These are phyloP conservation scores for Silurus lanzhouensis DNA, from an alignment of 2,797 vertebrate genomes.

Conservation along the genomic window DNA sequence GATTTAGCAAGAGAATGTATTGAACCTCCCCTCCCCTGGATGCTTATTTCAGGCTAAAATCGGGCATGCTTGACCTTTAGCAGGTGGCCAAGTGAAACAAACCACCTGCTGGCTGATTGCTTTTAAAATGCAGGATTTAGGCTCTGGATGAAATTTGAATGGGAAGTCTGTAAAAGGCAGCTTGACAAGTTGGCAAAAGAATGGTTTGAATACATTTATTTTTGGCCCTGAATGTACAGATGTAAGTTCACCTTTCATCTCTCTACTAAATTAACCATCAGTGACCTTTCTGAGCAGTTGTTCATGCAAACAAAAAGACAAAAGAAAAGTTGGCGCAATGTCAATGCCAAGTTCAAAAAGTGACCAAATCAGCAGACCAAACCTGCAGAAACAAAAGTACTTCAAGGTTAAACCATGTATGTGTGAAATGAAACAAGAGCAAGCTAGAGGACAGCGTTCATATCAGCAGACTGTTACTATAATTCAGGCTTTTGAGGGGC, in stretches of 20 bases:
- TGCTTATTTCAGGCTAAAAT: slow-evolving; percentile 63
- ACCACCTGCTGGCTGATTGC: slow-evolving; percentile 58
- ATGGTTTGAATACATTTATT: neutral
- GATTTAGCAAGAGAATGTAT: slow-evolving; percentile 44
- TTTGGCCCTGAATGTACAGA: neutral
- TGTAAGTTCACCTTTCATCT: neutral
- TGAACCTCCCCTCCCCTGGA: slow-evolving; percentile 61
- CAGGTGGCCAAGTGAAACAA: slow-evolving; percentile 60
- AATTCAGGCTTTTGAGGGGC: slow-evolving; percentile 62
- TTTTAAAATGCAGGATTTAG: slow-evolving; percentile 66
- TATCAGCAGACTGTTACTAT: slow-evolving; percentile 43
- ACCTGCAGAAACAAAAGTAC: slow-evolving; percentile 16
- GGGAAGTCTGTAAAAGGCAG: neutral
- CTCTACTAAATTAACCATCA: neutral
- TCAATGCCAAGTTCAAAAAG: slow-evolving; percentile 34
- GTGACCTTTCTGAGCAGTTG: neutral
- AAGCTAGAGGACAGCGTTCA: slow-evolving; percentile 15
- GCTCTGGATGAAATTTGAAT: neutral
- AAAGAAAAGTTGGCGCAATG: neutral
- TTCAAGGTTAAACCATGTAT: slow-evolving; percentile 46
- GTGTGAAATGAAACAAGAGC: slow-evolving; percentile 39
- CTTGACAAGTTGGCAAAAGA: neutral
- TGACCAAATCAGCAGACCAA: neutral
- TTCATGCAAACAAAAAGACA: slow-evolving; percentile 4
- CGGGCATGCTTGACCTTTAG: slow-evolving; percentile 59